phyloP scores from a whole-genome alignment of 2,113 vertebrate genomes.

The Psephotus haematonotus region DNA sequence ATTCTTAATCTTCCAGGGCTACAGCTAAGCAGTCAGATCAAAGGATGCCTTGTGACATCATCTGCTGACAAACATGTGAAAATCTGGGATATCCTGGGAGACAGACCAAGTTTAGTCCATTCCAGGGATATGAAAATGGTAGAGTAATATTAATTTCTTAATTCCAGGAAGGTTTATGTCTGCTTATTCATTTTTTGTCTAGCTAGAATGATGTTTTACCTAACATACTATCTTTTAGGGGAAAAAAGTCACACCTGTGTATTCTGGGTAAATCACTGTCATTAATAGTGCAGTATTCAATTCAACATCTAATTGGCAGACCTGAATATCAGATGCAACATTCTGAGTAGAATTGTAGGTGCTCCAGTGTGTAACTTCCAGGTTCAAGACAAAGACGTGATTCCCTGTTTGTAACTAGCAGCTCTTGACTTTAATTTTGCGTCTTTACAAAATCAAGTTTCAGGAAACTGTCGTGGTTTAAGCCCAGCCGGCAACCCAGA shows the following conservation, averaged over 20 bases:
- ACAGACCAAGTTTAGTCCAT: constrained; percentile 91
- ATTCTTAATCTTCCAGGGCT: constrained; percentile 77
- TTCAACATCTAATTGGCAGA: not conserved
- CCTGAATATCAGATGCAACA: not conserved
- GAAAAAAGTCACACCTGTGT: not conserved
- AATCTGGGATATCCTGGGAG: constrained; percentile 93
- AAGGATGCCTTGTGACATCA: constrained; percentile 92
- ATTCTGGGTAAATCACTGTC: not conserved
- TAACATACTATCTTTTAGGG: not conserved
- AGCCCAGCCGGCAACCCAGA: too few relatives aligned
- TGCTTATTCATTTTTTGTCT: not conserved
- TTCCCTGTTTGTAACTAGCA: not conserved
- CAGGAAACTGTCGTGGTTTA: not conserved
- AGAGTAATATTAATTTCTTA: not conserved
- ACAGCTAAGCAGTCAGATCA: constrained; percentile 93
- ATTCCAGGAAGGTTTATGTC: not conserved
- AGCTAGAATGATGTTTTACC: not conserved
- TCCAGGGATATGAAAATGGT: constrained; percentile 99
- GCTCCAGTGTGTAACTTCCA: not conserved
- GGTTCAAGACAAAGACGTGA: not conserved
- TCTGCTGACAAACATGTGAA: constrained; percentile 94
- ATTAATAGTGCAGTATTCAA: not conserved
- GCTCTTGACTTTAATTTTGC: not conserved
- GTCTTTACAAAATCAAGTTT: not conserved
- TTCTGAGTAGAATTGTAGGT: not conserved